A percentile compares a stretch with the other conserved stretches of the same genome.
phyloP scores from a whole-genome alignment of 2,888 invertebrate genomes.

The Phytoseiulus persimilis region DNA sequence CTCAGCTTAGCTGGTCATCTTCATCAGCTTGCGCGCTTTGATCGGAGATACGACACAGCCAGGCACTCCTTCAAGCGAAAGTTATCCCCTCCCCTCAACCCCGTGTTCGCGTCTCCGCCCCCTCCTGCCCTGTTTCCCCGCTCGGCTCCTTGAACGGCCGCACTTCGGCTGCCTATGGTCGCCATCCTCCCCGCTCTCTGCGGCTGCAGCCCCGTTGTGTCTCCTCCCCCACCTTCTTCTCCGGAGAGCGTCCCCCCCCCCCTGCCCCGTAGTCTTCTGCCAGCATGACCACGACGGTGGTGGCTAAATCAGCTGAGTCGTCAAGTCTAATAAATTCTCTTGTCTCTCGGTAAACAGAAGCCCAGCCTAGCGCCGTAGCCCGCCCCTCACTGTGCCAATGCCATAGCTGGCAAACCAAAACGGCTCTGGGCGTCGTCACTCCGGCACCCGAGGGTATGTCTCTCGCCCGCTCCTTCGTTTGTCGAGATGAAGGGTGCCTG shows the following conservation, averaged over 20 bases:
- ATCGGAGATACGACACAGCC: constrained; percentile 33
- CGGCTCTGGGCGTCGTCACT: not conserved
- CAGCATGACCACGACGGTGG: not conserved
- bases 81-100: not conserved
- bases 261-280: not conserved
- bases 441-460: not conserved
- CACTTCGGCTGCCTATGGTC: not conserved
- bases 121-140: no score
- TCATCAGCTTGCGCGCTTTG: constrained; percentile 18
- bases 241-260: not conserved
- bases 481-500: not conserved
- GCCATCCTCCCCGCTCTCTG: not conserved
- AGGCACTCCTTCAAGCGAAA: constrained; percentile 37
- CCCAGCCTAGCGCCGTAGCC: not conserved
- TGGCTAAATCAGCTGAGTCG: constrained; percentile 36
- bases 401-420: not conserved
- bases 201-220: not conserved
- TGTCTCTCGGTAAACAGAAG: not conserved
- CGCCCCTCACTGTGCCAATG: not conserved
- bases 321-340: constrained; percentile 21
- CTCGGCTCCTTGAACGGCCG: not conserved
- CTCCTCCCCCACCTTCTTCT: not conserved
- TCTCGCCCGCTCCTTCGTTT: not conserved
- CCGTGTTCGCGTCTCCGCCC: not conserved
- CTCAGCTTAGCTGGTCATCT: not conserved